Evolutionary conservation across 2,113 vertebrate genomes (phyloP).

Genomic region (Megatriorchis doriae): DNA sequence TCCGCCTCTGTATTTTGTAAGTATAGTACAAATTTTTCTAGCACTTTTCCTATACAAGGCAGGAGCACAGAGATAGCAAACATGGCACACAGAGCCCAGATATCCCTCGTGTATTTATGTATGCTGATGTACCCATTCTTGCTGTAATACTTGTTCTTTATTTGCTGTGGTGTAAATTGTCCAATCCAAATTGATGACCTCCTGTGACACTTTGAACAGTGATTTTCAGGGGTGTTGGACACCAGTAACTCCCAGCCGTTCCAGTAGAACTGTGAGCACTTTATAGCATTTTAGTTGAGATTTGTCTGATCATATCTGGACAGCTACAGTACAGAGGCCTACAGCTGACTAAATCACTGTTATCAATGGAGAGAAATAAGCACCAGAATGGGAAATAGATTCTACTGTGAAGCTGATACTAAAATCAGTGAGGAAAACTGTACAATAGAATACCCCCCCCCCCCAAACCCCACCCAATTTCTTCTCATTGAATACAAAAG

Average conservation of each 20-base stretch:
- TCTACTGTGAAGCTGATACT: not conserved
- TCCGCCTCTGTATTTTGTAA: not conserved
- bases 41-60: fast-evolving
- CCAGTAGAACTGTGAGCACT: not conserved
- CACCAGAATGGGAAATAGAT: not conserved
- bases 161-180: not conserved
- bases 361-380: not conserved
- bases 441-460: too few relatives aligned
- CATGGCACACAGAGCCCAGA: not conserved
- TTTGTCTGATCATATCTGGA: not conserved
- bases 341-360: not conserved
- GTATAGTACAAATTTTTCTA: not conserved
- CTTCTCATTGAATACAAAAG: not conserved
- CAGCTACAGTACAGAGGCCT: not conserved
- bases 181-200: not conserved
- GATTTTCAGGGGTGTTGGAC: fast-evolving
- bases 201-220: not conserved
- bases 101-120: fast-evolving
- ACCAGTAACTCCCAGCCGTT: not conserved
- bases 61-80: not conserved
- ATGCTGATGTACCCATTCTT: not conserved
- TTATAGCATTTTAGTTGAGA: not conserved
- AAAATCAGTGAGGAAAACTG: not conserved
- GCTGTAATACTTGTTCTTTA: not conserved
- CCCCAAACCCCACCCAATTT: not conserved